A percentile compares a stretch with the other conserved stretches of the same genome.
These are phyloP conservation scores for Meloe dianella DNA, from an alignment of 2,888 invertebrate species.

Conservation along the genomic window DNA sequence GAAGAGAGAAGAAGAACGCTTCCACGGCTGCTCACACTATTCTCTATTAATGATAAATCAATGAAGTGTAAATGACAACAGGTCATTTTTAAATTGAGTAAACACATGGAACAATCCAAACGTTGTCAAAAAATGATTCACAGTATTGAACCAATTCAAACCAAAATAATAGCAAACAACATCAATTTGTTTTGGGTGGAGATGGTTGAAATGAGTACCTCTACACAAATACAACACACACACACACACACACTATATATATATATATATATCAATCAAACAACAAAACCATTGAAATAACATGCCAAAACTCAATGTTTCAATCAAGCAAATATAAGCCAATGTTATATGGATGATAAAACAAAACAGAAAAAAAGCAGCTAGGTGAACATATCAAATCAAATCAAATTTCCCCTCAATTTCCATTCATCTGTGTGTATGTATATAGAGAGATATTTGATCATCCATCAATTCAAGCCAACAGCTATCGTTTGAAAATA, in stretches of 20 bases:
- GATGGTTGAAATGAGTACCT: neutral
- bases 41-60: too few species aligned
- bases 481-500: slow-evolving; percentile 7
- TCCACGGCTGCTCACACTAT: too few species aligned
- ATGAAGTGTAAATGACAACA: too few species aligned
- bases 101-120: too few species aligned
- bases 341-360: neutral
- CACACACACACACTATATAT: too few species aligned
- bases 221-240: slow-evolving; percentile 32
- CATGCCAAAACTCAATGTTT: slow-evolving; percentile 29
- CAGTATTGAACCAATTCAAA: neutral
- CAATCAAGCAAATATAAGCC: slow-evolving; percentile 34
- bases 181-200: neutral
- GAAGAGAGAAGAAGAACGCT: too few species aligned
- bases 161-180: neutral
- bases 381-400: slow-evolving; percentile 36
- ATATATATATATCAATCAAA: slow-evolving; percentile 46
- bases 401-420: slow-evolving; percentile 42
- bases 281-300: slow-evolving; percentile 30
- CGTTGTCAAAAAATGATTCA: too few species aligned
- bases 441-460: neutral
- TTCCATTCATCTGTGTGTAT: slow-evolving; percentile 22
- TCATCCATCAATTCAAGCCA: slow-evolving; percentile 18
- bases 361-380: neutral
- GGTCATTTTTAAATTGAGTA: too few species aligned